A percentile compares a stretch with the other conserved stretches of the same genome.
These are phyloP conservation scores for Metellina segmentata DNA, from an alignment of 2,888 invertebrate genomes.

Conservation along the genomic window DNA sequence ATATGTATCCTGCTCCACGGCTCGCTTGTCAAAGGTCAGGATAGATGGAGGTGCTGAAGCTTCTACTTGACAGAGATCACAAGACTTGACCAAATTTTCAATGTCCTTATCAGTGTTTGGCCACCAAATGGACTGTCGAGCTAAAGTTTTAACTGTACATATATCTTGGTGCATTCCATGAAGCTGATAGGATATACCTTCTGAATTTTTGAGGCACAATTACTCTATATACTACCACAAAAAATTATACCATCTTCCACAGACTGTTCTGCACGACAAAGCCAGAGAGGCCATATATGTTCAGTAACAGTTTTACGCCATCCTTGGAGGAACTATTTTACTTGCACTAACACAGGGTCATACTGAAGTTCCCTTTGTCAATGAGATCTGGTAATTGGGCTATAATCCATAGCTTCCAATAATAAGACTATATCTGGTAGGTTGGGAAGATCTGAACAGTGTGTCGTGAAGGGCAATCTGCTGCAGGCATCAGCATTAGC, in stretches of 20 bases:
- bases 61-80: slow-evolving; percentile 76
- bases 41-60: slow-evolving; percentile 32
- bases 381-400: slow-evolving; percentile 29
- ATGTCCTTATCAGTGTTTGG: slow-evolving; percentile 78
- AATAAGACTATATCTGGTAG: slow-evolving; percentile 24
- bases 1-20: no score
- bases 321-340: neutral
- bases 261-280: slow-evolving; percentile 69
- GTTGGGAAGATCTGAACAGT: no score
- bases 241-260: slow-evolving; percentile 78
- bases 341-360: neutral
- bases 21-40: no score
- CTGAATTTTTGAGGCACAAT: slow-evolving; percentile 78
- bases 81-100: slow-evolving; percentile 76
- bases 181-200: slow-evolving; percentile 77
- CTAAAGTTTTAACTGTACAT: slow-evolving; percentile 79
- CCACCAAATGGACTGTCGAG: slow-evolving; percentile 79
- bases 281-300: slow-evolving; percentile 14
- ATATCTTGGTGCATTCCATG: slow-evolving; percentile 79
- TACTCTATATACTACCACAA: slow-evolving; percentile 78
- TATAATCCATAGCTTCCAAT: slow-evolving; percentile 13
- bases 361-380: slow-evolving; percentile 6
- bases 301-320: neutral
- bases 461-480: no score
- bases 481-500: no score